Evolutionary conservation across 2,797 vertebrate genomes (phyloP).

Genomic region (Pseudochirops cupreus): DNA sequence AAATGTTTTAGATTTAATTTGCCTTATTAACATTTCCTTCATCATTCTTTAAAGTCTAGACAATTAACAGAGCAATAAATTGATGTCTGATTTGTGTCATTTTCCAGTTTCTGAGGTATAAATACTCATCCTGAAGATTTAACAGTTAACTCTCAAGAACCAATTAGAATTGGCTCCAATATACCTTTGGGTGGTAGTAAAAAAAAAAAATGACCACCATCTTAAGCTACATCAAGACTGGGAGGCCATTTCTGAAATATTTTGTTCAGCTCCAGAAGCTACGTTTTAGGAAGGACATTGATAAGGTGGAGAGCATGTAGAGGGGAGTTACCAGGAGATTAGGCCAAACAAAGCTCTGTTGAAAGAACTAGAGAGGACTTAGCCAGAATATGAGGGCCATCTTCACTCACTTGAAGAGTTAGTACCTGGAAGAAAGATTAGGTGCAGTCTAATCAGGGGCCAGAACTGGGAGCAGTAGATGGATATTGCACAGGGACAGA

Average conservation of each 20-base stretch:
- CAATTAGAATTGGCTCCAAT: neutral
- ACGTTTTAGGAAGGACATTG: neutral
- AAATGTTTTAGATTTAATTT: neutral
- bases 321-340: neutral
- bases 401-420: neutral
- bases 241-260: neutral
- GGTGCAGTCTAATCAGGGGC: neutral
- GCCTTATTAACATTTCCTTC: neutral
- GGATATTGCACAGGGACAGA: neutral
- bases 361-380: neutral
- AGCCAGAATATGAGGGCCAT: neutral
- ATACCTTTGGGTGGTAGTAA: neutral
- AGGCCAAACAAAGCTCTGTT: neutral
- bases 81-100: neutral
- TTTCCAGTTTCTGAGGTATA: neutral
- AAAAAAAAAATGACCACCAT: neutral
- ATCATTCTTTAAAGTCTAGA: neutral
- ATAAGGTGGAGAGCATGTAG: neutral
- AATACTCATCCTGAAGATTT: neutral
- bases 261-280: neutral
- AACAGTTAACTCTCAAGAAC: neutral
- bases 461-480: neutral
- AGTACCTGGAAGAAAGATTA: neutral
- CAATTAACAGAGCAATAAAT: neutral
- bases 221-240: neutral